Base-by-base conservation (phyloP, 2,797 vertebrate species). In the Epinephelus awoara region DNA sequence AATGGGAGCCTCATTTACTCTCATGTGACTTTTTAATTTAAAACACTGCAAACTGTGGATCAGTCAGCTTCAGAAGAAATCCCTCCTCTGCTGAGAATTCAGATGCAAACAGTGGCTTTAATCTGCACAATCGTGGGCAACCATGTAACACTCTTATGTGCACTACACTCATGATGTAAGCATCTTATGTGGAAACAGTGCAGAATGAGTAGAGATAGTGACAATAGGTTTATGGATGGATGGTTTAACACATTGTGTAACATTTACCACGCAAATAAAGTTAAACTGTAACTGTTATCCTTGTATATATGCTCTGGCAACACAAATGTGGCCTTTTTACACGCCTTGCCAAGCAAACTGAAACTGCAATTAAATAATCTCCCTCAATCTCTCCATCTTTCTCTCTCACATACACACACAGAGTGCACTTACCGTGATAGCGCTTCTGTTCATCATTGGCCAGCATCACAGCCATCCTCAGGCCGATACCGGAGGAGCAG, bases 401-500 rank as follows among this genome's bases (percentile, higher is more conserved):
- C 17, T 54, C 29, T 19, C 2, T 14, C 57, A 51, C 49, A 66
- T 29, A 63, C 21, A 62, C 23, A 51, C 13, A 46, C 42, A 29
- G 11, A 29, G 21, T 14, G 18, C 40, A 23, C 70, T 82, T 91
- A 97, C 96, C 97, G 71, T 96, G 93, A 72, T 96, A 97, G 59
- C 96, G 95, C 89, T 94, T 91, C 87, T 96, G 91, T 14, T 95
- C 89, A 77, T 97, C 96, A 27, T 94, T 94, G 57, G 96, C 96
- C 93, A 97, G 89, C 92, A 95, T 96, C 84, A 95, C 94, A 3
- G 97, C 97, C 87, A 97, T 94, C 46, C 95, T 94, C 75, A 97
- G 83, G 50, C 97, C 97, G 80, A 97, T 97, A 4, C 97, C 97
- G 0, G 97, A 97, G 68, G 97, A 97, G 82, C 97, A 97, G 77